Conservation (phyloP, 2,888 invertebrate genomes). For the Ecdyonurus torrentis region DNA sequence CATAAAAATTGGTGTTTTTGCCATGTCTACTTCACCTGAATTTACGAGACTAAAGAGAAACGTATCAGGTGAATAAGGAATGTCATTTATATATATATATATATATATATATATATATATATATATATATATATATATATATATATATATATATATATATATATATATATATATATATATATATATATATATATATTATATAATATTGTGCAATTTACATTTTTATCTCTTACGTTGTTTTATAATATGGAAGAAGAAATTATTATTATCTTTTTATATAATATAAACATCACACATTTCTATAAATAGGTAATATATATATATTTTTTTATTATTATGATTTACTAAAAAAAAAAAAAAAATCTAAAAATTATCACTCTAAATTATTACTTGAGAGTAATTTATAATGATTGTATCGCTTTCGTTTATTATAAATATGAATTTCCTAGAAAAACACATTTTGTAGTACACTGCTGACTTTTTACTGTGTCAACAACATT, state of each 20-base stretch:
- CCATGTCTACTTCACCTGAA: too few relatives aligned
- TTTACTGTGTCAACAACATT: background rate
- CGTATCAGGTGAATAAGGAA: too few relatives aligned
- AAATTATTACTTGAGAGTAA: background rate
- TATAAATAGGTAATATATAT: background rate
- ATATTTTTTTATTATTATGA: background rate
- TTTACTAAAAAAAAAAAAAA: background rate
- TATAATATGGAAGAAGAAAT: background rate
- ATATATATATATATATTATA: background rate
- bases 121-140: background rate
- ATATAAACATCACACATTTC: background rate
- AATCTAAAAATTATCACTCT: background rate
- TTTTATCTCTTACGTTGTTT: background rate
- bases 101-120: background rate
- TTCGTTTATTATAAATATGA: background rate
- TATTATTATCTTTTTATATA: background rate
- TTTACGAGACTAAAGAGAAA: too few relatives aligned
- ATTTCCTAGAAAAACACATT: background rate
- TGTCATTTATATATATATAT: background rate
- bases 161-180: background rate
- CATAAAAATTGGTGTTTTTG: too few relatives aligned
- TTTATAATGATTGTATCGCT: conserved; percentile 1
- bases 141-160: background rate
- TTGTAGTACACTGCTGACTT: background rate
- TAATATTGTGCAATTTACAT: background rate